Evolutionary conservation across 2,797 vertebrate genomes (phyloP).

Genomic region (Sebastes glaucus): DNA sequence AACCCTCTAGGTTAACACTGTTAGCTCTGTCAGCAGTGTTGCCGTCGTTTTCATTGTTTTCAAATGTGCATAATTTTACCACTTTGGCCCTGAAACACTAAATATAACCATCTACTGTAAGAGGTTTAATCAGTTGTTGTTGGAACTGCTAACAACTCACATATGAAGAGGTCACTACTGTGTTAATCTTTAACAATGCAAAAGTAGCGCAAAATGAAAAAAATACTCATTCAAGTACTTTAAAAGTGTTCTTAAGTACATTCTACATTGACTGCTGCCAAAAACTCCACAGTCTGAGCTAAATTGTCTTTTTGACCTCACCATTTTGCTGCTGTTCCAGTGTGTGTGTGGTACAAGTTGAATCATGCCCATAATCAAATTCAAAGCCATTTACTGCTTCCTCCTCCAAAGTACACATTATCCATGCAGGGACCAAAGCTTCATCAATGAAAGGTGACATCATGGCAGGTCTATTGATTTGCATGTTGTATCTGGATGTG

Average conservation of each 20-base stretch:
- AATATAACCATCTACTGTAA: no score
- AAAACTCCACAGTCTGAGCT: neutral
- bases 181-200: neutral
- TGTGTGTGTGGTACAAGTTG: neutral
- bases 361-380: slow-evolving; percentile 11
- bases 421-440: neutral
- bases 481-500: slow-evolving; percentile 20
- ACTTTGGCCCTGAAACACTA: fast-evolving
- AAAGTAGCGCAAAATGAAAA: neutral
- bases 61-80: fast-evolving
- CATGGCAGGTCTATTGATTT: slow-evolving; percentile 31
- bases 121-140: neutral
- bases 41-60: no score
- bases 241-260: neutral
- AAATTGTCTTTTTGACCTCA: neutral
- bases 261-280: neutral
- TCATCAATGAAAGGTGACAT: neutral
- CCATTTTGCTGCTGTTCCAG: neutral
- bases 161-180: neutral
- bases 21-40: no score
- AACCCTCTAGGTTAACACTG: no score
- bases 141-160: neutral
- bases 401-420: slow-evolving; percentile 16
- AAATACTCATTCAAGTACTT: neutral
- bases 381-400: slow-evolving; percentile 2